Conservation (phyloP, 1,140 invertebrate species). For the Procambarus clarkii region DNA sequence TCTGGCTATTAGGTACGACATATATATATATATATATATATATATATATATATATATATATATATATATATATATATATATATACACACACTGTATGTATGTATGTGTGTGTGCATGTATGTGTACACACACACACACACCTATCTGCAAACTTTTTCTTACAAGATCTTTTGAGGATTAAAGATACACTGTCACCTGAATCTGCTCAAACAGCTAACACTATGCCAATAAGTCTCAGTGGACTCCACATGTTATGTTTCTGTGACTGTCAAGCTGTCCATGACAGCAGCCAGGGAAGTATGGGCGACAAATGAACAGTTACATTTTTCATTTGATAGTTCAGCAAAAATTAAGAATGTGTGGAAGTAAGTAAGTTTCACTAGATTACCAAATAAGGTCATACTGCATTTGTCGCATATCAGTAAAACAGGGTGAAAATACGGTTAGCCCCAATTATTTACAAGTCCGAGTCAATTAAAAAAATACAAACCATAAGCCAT, state of each 20-base stretch:
- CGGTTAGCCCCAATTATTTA: background rate
- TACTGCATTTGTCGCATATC: background rate
- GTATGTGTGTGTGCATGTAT: too few species aligned
- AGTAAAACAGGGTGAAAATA: constrained; percentile 22
- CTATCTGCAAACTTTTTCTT: too few species aligned
- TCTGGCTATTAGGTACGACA: too few species aligned
- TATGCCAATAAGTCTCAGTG: background rate
- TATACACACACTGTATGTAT: too few species aligned
- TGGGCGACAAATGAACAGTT: background rate
- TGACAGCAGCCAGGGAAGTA: constrained; percentile 19
- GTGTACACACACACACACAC: too few species aligned
- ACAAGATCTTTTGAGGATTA: too few species aligned
- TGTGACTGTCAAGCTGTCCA: background rate
- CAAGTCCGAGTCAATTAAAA: background rate
- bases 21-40: too few species aligned
- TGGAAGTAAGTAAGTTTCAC: background rate
- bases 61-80: too few species aligned
- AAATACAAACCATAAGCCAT: constrained; percentile 4
- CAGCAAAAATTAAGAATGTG: background rate
- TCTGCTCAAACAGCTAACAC: background rate
- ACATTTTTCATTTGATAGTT: background rate
- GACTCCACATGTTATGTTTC: background rate
- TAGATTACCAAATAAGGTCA: background rate
- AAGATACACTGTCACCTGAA: background rate
- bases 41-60: too few species aligned